phyloP scores from a whole-genome alignment of 2,113 vertebrate genomes.

The Brachypteracias leptosomus region DNA sequence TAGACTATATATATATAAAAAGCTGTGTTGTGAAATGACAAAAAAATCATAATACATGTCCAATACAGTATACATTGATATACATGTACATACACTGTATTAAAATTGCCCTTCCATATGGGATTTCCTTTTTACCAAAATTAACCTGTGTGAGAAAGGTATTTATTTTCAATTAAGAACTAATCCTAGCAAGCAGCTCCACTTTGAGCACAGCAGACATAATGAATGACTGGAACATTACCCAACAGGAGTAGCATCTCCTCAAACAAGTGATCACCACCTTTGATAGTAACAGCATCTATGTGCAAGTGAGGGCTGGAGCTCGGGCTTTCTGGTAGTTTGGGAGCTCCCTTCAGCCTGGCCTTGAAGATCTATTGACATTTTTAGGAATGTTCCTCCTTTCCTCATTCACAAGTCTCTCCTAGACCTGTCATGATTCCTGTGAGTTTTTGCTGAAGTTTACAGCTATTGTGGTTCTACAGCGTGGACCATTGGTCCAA shows the following conservation, averaged over 20 bases:
- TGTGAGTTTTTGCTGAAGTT: background rate
- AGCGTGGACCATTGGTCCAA: accelerated
- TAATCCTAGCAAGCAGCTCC: background rate
- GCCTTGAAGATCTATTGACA: accelerated
- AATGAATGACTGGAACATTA: background rate
- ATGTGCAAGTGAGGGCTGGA: background rate
- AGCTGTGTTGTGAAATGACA: too few relatives aligned
- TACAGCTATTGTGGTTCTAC: background rate
- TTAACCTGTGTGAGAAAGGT: background rate
- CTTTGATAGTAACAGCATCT: background rate
- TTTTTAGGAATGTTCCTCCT: background rate
- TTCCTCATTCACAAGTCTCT: background rate
- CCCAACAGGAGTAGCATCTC: background rate
- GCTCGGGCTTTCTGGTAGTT: accelerated
- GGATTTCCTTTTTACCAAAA: background rate
- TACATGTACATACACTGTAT: background rate
- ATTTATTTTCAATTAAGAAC: background rate
- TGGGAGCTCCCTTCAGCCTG: background rate
- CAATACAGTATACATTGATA: accelerated
- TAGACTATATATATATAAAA: background rate
- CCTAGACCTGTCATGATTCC: accelerated
- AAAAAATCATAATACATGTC: accelerated
- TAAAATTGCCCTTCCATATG: background rate
- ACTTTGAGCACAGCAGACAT: background rate
- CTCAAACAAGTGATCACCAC: background rate